Conservation (phyloP, 2,888 invertebrate species). For the Scaptomyza reducta region DNA sequence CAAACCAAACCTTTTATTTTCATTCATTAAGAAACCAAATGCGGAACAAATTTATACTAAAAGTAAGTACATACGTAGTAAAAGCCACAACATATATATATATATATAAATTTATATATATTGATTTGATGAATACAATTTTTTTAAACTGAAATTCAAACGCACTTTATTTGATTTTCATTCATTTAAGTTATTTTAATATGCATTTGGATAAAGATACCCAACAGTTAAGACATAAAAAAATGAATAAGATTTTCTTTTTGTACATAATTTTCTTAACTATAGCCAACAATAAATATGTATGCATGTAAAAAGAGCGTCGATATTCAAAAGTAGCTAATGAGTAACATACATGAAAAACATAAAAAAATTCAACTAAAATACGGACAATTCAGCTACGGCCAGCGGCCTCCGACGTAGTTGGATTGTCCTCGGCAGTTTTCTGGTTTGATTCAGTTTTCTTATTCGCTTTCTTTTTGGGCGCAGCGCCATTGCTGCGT, state of each 20-base stretch:
- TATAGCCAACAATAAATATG: slow-evolving; percentile 44
- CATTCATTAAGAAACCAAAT: slow-evolving; percentile 33
- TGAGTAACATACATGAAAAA: slow-evolving; percentile 20
- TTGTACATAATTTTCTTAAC: slow-evolving; percentile 8
- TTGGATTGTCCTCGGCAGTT: slow-evolving; percentile 27
- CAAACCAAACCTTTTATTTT: slow-evolving; percentile 3
- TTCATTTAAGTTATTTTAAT: background rate
- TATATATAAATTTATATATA: slow-evolving; percentile 9
- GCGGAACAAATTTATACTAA: slow-evolving; percentile 55
- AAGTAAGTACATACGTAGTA: slow-evolving; percentile 22
- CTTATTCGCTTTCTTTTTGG: slow-evolving; percentile 45
- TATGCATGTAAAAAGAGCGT: slow-evolving; percentile 22
- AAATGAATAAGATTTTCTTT: slow-evolving; percentile 6
- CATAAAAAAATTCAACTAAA: slow-evolving; percentile 8
- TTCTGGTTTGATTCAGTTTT: slow-evolving; percentile 34
- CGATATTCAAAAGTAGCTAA: slow-evolving; percentile 18
- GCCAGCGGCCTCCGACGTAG: slow-evolving; percentile 3
- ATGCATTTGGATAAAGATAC: slow-evolving; percentile 1
- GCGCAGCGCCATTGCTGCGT: slow-evolving; percentile 39
- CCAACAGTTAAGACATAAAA: slow-evolving; percentile 5
- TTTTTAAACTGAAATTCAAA: no score
- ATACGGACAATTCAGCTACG: slow-evolving; percentile 19
- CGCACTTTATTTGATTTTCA: no score
- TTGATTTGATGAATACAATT: no score
- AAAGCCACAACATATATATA: slow-evolving; percentile 24